phyloP scores from a whole-genome alignment of 2,888 invertebrate species.

The Lepeophtheirus nordmannii region DNA sequence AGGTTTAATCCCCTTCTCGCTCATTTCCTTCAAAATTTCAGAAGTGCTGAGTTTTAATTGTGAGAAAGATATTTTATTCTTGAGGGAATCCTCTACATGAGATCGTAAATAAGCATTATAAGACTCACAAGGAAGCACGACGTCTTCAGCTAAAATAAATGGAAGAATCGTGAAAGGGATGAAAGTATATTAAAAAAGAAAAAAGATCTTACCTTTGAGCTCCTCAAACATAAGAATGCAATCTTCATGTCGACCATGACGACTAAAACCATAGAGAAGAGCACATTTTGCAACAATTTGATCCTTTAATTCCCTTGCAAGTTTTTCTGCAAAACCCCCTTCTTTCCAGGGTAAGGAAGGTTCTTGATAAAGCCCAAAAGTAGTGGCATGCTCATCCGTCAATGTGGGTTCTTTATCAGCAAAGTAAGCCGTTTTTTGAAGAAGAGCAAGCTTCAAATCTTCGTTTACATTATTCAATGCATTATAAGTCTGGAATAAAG shows the following conservation, averaged over 20 bases:
- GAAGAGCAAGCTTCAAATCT: too few species aligned
- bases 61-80: not conserved
- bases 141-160: not conserved
- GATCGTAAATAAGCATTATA: not conserved
- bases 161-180: not conserved
- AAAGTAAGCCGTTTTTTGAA: too few species aligned
- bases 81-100: not conserved
- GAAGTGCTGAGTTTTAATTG: not conserved
- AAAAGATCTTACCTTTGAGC: not conserved
- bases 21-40: not conserved
- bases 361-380: not conserved
- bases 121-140: not conserved
- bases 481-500: too few species aligned
- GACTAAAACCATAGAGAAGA: not conserved
- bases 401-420: not conserved
- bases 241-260: not conserved
- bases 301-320: not conserved
- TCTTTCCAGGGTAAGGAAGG: not conserved
- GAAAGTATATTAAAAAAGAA: not conserved
- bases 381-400: not conserved
- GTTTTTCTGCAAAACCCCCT: not conserved
- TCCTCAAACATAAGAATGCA: not conserved
- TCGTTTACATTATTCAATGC: too few species aligned
- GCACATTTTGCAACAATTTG: not conserved
- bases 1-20: not conserved